phyloP scores from a whole-genome alignment of 1,140 invertebrate species.

The Cephus cinctus region DNA sequence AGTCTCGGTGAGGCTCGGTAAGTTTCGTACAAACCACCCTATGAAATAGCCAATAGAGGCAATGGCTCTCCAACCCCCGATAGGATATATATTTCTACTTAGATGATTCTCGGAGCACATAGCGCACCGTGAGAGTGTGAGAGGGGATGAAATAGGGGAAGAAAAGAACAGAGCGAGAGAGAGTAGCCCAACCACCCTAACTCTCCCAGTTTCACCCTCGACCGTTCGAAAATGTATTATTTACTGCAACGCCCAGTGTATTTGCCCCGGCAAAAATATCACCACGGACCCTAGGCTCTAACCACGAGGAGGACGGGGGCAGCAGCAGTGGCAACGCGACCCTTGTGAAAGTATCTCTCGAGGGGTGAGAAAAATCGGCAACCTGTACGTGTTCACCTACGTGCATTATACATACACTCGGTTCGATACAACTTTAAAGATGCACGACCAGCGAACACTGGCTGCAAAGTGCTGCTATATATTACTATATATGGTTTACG shows the following conservation, averaged over 20 bases:
- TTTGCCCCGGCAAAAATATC: conserved; percentile 22
- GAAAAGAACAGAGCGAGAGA: neutral
- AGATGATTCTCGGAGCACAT: conserved; percentile 1
- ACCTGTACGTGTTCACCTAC: neutral
- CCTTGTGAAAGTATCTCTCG: no score
- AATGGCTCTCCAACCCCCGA: conserved; percentile 17
- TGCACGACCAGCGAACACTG: no score
- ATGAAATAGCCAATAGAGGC: conserved; percentile 26
- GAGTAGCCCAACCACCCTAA: neutral
- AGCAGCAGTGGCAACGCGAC: neutral
- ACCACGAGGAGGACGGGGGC: conserved; percentile 14
- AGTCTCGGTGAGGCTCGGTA: no score
- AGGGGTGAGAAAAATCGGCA: neutral
- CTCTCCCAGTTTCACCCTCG: neutral
- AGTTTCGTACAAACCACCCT: conserved; percentile 4
- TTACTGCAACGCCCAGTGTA: conserved; percentile 30
- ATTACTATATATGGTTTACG: no score
- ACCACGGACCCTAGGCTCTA: conserved; percentile 11
- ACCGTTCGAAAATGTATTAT: conserved; percentile 31
- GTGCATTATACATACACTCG: no score
- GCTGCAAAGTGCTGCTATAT: no score
- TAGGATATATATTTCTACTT: conserved; percentile 23
- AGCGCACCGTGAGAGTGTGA: neutral
- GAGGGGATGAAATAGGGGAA: neutral
- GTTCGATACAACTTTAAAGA: no score